Evolutionary conservation across 2,888 invertebrate genomes (phyloP).

Genomic region (Lasioglossum zephyrum): DNA sequence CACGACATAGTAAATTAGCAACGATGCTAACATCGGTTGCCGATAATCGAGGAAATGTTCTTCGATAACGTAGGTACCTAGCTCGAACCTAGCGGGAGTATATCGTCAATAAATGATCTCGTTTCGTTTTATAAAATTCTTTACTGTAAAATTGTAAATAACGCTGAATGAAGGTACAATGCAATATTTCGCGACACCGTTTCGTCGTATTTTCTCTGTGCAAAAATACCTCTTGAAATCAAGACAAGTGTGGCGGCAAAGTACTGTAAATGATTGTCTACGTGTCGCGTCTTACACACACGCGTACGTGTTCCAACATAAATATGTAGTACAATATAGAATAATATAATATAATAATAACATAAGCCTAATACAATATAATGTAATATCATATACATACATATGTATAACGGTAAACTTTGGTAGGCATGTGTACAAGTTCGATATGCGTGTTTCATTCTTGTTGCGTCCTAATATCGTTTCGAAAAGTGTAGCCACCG

Average conservation of each 20-base stretch:
- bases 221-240: not conserved
- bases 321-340: not conserved
- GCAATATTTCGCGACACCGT: not conserved
- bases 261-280: not conserved
- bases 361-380: not conserved
- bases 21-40: not conserved
- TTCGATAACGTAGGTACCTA: conserved; percentile 10
- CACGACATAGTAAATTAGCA: not conserved
- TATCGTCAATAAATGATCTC: not conserved
- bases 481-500: not conserved
- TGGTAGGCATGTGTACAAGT: conserved; percentile 4
- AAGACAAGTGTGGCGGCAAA: not conserved
- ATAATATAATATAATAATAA: not conserved
- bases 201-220: not conserved
- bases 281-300: not conserved
- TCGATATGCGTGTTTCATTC: not conserved
- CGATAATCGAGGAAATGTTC: conserved; percentile 3
- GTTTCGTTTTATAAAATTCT: not conserved
- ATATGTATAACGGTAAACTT: conserved; percentile 7
- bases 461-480: not conserved
- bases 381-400: not conserved
- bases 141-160: not conserved
- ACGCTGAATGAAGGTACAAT: not conserved
- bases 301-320: not conserved
- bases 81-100: not conserved